Evolutionary conservation across 2,888 invertebrate species (phyloP).

Genomic region (Troilus luridus): DNA sequence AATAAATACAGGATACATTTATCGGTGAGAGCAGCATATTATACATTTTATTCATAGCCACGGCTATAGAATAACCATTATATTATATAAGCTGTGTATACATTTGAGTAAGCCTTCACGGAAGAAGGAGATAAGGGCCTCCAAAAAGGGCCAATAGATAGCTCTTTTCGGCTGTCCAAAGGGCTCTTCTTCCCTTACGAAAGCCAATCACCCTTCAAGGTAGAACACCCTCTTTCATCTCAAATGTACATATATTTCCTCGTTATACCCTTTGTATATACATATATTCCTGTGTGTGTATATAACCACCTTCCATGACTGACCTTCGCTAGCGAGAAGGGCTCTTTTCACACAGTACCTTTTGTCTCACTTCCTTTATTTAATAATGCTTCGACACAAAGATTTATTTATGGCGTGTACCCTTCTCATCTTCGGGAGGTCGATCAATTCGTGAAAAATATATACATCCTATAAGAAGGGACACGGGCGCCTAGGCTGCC

Average conservation of each 20-base stretch:
- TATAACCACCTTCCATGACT: constrained; percentile 42
- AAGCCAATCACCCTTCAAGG: constrained; percentile 39
- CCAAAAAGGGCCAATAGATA: constrained; percentile 43
- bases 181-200: constrained; percentile 45
- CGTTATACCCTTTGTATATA: constrained; percentile 49
- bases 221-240: constrained; percentile 46
- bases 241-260: constrained; percentile 50
- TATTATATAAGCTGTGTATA: constrained; percentile 45
- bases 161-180: constrained; percentile 46
- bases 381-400: constrained; percentile 42
- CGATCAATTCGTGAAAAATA: constrained; percentile 14
- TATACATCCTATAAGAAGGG: not conserved
- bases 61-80: constrained; percentile 32
- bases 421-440: constrained; percentile 28
- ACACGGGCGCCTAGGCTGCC: not conserved
- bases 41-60: not conserved
- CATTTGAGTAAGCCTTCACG: constrained; percentile 30
- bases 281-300: constrained; percentile 44
- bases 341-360: constrained; percentile 13
- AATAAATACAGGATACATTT: not conserved
- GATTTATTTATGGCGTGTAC: constrained; percentile 36
- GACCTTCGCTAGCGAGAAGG: not conserved
- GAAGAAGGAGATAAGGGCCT: constrained; percentile 35
- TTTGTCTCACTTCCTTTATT: constrained; percentile 10
- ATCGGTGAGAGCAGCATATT: not conserved